A percentile compares a stretch with the other conserved stretches of the same genome.
Conservation (phyloP, 1,140 invertebrate genomes). For the Drosophila simulans region DNA sequence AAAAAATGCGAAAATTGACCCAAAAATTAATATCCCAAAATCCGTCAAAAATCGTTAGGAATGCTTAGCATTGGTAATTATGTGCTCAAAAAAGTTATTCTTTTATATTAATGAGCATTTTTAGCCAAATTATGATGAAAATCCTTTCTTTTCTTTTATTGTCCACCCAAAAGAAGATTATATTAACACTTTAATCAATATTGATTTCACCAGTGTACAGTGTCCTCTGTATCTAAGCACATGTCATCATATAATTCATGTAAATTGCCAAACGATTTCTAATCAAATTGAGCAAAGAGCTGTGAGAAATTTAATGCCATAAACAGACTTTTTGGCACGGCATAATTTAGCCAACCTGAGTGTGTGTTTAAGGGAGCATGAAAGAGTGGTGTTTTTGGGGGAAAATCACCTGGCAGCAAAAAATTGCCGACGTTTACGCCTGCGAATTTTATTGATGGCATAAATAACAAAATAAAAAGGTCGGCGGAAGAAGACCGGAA, state of each 20-base stretch:
- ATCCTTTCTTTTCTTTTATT: no score
- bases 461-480: conserved; percentile 60
- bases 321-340: conserved; percentile 51
- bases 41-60: no score
- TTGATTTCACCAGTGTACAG: background rate
- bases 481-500: conserved; percentile 18
- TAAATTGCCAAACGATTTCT: conserved; percentile 50
- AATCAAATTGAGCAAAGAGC: conserved; percentile 49
- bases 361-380: conserved; percentile 21
- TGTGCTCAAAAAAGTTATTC: no score
- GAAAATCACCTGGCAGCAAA: conserved; percentile 22
- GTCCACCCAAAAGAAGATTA: background rate
- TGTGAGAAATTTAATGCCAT: conserved; percentile 54
- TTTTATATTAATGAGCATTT: no score
- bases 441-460: conserved; percentile 66
- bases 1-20: no score
- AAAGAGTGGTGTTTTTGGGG: background rate
- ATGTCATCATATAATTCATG: conserved; percentile 17
- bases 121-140: no score
- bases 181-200: no score
- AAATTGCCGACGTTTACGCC: conserved; percentile 56
- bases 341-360: conserved; percentile 25
- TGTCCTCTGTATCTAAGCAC: conserved; percentile 1
- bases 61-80: no score
- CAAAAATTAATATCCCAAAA: no score